These are phyloP conservation scores for Andrena minutula DNA, from an alignment of 2,888 invertebrate species.

Conservation along the genomic window DNA sequence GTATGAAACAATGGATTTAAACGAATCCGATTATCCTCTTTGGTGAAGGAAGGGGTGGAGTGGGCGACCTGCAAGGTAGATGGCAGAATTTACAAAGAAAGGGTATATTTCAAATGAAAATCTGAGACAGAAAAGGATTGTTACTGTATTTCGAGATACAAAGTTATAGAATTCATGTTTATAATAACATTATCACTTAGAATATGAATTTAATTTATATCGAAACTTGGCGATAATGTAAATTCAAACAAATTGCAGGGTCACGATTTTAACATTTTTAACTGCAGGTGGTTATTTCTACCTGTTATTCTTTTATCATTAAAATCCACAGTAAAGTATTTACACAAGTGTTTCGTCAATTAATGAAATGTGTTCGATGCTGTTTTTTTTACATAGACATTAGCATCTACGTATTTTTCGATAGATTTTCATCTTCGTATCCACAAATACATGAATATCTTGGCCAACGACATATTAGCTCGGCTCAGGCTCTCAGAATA, in stretches of 20 bases:
- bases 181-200: background rate
- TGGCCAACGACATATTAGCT: too few relatives aligned
- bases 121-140: conserved; percentile 68
- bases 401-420: too few relatives aligned
- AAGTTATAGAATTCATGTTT: conserved; percentile 37
- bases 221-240: background rate
- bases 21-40: conserved; percentile 16
- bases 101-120: conserved; percentile 67
- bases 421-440: too few relatives aligned
- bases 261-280: background rate
- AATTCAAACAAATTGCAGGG: background rate
- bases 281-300: too few relatives aligned
- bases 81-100: conserved; percentile 73
- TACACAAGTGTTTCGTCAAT: too few relatives aligned
- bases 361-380: too few relatives aligned
- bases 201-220: background rate
- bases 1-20: conserved; percentile 15
- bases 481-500: too few relatives aligned
- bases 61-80: conserved; percentile 72
- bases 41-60: conserved; percentile 68
- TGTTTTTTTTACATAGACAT: too few relatives aligned
- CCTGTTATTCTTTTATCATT: too few relatives aligned
- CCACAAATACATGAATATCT: too few relatives aligned
- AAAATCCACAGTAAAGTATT: too few relatives aligned
- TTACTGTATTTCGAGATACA: conserved; percentile 65